Percentiles rank a stretch among this genome's conserved stretches.
Evolutionary conservation across 2,888 invertebrate genomes (phyloP).

Genomic region (Formica aserva): DNA sequence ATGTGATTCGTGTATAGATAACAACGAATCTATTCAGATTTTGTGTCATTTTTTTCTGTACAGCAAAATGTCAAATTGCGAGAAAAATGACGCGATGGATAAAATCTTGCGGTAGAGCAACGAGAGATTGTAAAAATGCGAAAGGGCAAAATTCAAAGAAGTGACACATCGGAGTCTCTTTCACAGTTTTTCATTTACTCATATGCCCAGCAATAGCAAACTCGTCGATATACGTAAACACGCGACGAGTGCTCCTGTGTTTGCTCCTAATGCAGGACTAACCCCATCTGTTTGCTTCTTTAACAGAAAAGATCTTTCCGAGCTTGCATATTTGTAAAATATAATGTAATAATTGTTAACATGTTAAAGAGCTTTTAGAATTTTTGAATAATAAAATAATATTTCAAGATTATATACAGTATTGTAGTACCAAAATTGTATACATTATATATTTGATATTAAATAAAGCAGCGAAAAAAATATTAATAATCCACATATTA

Average conservation of each 20-base stretch:
- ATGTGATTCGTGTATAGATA: not conserved
- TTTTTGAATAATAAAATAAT: not conserved
- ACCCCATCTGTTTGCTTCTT: not conserved
- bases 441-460: not conserved
- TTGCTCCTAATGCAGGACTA: conserved; percentile 3
- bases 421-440: not conserved
- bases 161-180: conserved; percentile 68
- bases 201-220: not conserved
- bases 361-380: not conserved
- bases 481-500: not conserved
- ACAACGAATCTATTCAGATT: not conserved
- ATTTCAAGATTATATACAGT: not conserved
- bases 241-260: not conserved
- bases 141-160: conserved; percentile 55
- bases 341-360: not conserved
- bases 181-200: conserved; percentile 69
- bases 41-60: not conserved
- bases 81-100: not conserved
- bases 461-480: not conserved
- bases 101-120: not conserved
- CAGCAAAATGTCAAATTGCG: not conserved
- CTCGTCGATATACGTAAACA: conserved; percentile 4
- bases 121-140: not conserved
- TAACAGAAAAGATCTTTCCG: conserved; percentile 2
- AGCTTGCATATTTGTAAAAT: not conserved